Percentiles rank a stretch among this genome's conserved stretches.
These are phyloP conservation scores for Hippopotamus amphibius DNA, from an alignment of 2,113 vertebrate species.

Conservation along the genomic window DNA sequence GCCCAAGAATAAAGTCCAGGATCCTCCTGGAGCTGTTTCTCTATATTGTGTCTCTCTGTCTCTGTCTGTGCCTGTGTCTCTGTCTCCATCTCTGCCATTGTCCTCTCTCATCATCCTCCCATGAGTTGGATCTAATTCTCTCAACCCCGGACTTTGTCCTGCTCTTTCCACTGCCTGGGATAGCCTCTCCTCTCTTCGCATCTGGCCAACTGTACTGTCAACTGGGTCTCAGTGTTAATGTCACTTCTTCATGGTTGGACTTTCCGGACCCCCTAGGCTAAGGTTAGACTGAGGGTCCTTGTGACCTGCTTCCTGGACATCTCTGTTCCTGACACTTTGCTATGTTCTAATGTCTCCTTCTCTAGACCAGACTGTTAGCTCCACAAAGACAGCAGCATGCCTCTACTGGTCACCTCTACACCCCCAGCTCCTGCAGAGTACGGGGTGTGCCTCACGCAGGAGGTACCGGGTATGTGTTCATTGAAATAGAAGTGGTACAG, in stretches of 20 bases:
- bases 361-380: background rate
- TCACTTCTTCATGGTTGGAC: background rate
- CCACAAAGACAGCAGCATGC: fast-evolving
- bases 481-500: background rate
- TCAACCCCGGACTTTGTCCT: background rate
- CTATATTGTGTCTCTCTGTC: background rate
- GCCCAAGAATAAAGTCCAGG: background rate
- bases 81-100: too few relatives aligned
- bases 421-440: fast-evolving
- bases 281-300: too few relatives aligned
- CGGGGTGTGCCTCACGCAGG: fast-evolving
- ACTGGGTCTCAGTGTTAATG: background rate
- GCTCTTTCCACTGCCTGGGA: background rate
- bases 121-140: background rate
- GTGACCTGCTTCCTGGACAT: background rate
- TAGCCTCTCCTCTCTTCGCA: background rate
- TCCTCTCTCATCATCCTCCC: background rate
- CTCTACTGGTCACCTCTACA: background rate
- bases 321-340: background rate
- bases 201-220: background rate
- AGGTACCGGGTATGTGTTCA: background rate
- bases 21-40: too few relatives aligned
- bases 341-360: background rate
- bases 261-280: background rate
- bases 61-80: background rate